Conservation (phyloP, 2,888 invertebrate species). For the Athalia rosae region DNA sequence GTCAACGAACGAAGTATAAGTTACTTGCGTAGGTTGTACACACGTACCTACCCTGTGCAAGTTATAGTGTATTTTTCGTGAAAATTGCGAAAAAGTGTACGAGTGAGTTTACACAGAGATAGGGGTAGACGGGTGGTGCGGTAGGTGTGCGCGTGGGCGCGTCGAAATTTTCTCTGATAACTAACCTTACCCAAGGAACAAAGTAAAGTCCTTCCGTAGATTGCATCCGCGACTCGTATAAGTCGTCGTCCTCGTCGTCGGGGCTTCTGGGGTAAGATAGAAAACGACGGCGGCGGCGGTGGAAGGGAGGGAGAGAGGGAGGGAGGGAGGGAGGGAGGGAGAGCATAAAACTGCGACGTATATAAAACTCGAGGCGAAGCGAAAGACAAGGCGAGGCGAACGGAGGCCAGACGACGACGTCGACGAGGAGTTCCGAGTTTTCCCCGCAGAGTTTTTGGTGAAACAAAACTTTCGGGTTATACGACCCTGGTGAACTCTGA, state of each 20-base stretch:
- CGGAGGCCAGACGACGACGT: conserved; percentile 11
- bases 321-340: conserved; percentile 45
- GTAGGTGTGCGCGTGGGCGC: no score
- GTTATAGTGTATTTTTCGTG: no score
- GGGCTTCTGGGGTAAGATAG: conserved; percentile 50
- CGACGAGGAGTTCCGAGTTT: no score
- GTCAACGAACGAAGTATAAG: no score
- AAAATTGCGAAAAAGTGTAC: no score
- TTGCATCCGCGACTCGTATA: conserved; percentile 55
- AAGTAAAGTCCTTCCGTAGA: conserved; percentile 58
- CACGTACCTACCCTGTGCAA: no score
- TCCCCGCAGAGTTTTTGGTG: not conserved
- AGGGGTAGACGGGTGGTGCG: no score
- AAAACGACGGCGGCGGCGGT: conserved; percentile 45
- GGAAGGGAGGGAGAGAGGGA: conserved; percentile 36
- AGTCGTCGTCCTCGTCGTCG: conserved; percentile 59
- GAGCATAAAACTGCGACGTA: conserved; percentile 44
- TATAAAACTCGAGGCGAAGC: conserved; percentile 45
- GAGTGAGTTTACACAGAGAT: no score
- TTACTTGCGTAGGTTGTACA: no score
- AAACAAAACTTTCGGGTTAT: not conserved
- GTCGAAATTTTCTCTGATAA: not conserved
- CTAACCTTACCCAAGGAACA: conserved; percentile 61
- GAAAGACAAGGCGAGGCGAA: conserved; percentile 43
- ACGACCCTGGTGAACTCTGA: not conserved